Evolutionary conservation across 2,797 vertebrate species (phyloP).

Genomic region (Gastrophryne carolinensis): DNA sequence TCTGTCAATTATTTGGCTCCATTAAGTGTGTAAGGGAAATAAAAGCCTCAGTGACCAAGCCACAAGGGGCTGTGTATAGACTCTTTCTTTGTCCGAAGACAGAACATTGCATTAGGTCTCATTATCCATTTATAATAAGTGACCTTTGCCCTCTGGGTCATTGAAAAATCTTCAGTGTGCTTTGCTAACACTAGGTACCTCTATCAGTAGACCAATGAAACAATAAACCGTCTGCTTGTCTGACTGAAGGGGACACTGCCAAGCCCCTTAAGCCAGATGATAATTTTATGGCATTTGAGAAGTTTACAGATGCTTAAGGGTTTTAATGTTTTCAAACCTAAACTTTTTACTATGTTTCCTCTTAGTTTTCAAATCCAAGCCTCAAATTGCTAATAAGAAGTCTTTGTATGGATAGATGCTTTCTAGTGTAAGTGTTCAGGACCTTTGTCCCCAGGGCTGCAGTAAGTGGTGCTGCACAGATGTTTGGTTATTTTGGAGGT

Average conservation of each 20-base stretch:
- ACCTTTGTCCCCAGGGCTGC: slow-evolving; percentile 61
- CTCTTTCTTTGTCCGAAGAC: slow-evolving; percentile 79
- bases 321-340: too few relatives aligned
- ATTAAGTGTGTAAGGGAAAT: slow-evolving; percentile 75
- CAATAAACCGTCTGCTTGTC: slow-evolving; percentile 66
- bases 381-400: slow-evolving; percentile 53
- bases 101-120: slow-evolving; percentile 80
- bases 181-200: slow-evolving; percentile 76
- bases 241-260: slow-evolving; percentile 57
- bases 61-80: slow-evolving; percentile 76
- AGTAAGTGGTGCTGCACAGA: slow-evolving; percentile 60
- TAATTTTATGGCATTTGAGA: slow-evolving; percentile 49
- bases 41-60: slow-evolving; percentile 76
- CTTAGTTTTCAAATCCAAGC: slow-evolving; percentile 20
- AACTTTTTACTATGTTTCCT: too few relatives aligned
- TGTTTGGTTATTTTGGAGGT: slow-evolving; percentile 60
- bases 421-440: slow-evolving; percentile 57
- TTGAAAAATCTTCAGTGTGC: slow-evolving; percentile 81
- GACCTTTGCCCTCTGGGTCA: slow-evolving; percentile 80
- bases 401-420: slow-evolving; percentile 56
- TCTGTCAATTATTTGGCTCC: slow-evolving; percentile 80
- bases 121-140: slow-evolving; percentile 88
- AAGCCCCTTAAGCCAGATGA: slow-evolving; percentile 56
- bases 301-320: slow-evolving; percentile 19
- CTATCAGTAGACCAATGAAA: slow-evolving; percentile 69